These are phyloP conservation scores for Microplitis mediator DNA, from an alignment of 1,140 invertebrate genomes.

Conservation along the genomic window DNA sequence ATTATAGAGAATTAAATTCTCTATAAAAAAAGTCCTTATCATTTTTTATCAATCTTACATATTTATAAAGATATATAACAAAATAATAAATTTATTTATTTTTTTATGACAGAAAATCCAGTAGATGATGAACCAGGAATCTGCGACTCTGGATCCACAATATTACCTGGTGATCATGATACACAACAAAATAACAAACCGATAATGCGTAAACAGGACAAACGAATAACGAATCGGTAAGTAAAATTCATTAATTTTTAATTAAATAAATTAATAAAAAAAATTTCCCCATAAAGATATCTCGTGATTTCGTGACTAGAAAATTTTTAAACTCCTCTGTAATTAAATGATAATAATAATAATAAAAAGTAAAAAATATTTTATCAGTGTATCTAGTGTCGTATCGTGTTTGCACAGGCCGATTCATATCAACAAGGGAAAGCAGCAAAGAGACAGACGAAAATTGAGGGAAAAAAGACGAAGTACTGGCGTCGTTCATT, in stretches of 20 bases:
- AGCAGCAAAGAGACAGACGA: slow-evolving; percentile 67
- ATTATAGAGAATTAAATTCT: too few relatives aligned
- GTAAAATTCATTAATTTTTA: background rate
- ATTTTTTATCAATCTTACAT: too few relatives aligned
- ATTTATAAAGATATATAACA: too few relatives aligned
- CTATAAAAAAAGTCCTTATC: too few relatives aligned
- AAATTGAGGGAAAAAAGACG: slow-evolving; percentile 70
- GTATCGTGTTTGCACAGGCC: slow-evolving; percentile 53
- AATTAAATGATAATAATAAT: slow-evolving; percentile 10
- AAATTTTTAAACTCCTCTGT: slow-evolving; percentile 12
- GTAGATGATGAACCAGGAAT: slow-evolving; percentile 45
- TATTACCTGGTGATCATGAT: slow-evolving; percentile 43
- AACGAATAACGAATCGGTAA: slow-evolving; percentile 47
- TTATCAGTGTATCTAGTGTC: slow-evolving; percentile 42
- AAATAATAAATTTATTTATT: background rate
- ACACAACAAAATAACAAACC: slow-evolving; percentile 44
- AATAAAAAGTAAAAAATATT: background rate
- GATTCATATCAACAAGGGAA: slow-evolving; percentile 67
- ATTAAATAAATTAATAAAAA: too few relatives aligned
- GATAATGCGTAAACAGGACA: slow-evolving; percentile 50
- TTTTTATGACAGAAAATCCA: slow-evolving; percentile 39
- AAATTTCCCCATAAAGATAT: too few relatives aligned
- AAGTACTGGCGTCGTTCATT: slow-evolving; percentile 70
- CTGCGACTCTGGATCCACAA: slow-evolving; percentile 41
- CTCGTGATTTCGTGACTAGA: background rate